Conservation (phyloP, 2,113 vertebrate species). For the Todiramphus chloris region DNA sequence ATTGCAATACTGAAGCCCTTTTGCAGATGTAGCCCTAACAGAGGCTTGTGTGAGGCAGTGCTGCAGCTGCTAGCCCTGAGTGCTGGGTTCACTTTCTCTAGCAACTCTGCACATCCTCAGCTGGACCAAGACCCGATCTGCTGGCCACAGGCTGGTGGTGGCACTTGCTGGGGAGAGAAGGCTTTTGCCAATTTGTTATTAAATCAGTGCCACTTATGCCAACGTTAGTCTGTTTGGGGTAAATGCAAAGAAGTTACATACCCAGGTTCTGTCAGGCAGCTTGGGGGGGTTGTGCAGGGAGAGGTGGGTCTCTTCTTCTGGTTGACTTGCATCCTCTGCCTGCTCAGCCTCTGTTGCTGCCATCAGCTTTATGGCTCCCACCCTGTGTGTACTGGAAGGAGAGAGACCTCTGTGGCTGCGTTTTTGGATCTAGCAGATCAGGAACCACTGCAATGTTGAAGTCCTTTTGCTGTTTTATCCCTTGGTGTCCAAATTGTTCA, state of each 20-base stretch:
- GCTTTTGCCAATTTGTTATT: background rate
- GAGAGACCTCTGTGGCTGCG: background rate
- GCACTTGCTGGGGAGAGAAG: background rate
- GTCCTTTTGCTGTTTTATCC: background rate
- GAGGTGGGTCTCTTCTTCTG: background rate
- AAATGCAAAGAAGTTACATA: background rate
- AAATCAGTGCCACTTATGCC: background rate
- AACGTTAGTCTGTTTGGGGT: background rate
- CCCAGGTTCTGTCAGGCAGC: background rate
- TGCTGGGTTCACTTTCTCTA: background rate
- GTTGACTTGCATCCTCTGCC: background rate
- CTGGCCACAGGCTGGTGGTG: background rate
- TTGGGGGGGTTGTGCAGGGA: background rate
- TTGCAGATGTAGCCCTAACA: background rate
- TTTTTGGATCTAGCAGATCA: background rate
- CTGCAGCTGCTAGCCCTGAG: background rate
- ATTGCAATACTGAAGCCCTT: background rate
- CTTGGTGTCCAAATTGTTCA: accelerated
- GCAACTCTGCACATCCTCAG: background rate
- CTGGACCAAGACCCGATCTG: background rate
- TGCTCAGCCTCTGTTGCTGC: background rate
- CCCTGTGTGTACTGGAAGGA: background rate
- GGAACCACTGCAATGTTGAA: background rate
- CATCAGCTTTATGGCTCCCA: background rate
- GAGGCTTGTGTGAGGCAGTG: background rate